A percentile compares a stretch with the other conserved stretches of the same genome.
Conservation (phyloP, 2,113 vertebrate genomes). For the Jacana jacana region DNA sequence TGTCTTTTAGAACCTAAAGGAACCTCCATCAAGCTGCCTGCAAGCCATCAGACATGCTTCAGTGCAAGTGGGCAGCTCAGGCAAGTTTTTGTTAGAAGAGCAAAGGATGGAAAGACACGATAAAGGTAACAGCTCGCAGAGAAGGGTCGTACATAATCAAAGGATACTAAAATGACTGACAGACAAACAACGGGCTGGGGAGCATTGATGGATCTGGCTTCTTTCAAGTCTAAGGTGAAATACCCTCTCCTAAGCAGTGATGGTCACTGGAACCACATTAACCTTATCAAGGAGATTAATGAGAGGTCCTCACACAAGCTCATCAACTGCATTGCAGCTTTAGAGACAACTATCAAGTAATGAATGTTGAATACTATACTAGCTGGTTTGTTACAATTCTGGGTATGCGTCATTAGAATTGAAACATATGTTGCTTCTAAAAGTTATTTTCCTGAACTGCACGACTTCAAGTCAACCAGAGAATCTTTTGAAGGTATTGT, state of each 20-base stretch:
- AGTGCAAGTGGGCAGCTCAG: not conserved
- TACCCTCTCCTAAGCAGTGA: not conserved
- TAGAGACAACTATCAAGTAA: not conserved
- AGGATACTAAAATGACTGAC: not conserved
- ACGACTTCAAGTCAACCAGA: not conserved
- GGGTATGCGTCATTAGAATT: not conserved
- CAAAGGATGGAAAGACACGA: not conserved
- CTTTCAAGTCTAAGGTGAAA: not conserved
- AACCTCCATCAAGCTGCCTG: not conserved
- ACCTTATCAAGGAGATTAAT: not conserved
- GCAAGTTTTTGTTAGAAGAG: not conserved
- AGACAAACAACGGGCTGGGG: not conserved
- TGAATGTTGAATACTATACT: not conserved
- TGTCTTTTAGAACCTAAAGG: not conserved
- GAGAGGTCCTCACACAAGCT: not conserved
- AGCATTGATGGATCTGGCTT: not conserved
- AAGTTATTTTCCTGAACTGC: not conserved
- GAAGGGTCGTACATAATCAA: not conserved
- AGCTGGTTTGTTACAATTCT: not conserved
- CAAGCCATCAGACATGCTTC: not conserved
- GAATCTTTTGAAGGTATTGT: not conserved
- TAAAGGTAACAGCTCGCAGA: not conserved
- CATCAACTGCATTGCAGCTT: not conserved
- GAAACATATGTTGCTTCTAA: not conserved
- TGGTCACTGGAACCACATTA: not conserved